Base-by-base conservation (phyloP, 1,140 invertebrate species). In the Zaprionus inermis region DNA sequence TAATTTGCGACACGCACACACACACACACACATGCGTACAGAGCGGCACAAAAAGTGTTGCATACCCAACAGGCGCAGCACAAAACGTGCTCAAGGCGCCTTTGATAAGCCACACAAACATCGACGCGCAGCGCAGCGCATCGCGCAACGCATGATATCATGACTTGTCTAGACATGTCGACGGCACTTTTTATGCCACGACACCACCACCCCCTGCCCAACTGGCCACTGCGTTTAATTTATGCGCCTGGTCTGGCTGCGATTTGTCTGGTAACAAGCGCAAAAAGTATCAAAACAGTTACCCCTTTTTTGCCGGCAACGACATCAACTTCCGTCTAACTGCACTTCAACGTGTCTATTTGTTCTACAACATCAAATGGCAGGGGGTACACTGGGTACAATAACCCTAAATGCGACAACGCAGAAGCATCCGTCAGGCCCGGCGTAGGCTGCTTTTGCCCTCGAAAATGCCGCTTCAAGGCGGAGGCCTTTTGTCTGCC, bases 401-500 rank as follows among this genome's bases (percentile, higher is more conserved):
- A 57, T 59, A 75, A 70, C 74, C 68, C 65, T 64, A 44, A 30
- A 65, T 36, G 67, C 28, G 22, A 24, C 79, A 73, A 73, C 78
- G n/a, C 0, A 49, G 44, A 18, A 66, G 36, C 59, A 79, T 81
- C 71, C 74, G 70, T 70, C 56, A 67, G 56, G 56, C 70, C 52
- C 51, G 66, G 71, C 1, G 24, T 1, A 14, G 28, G 36, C 46
- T 70, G 82, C 46, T 74, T 76, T 73, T 79, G 69, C 64, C 72
- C 82, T 76, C 71, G 66, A 84, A 58, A 81, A 68, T 72, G 78
- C 68, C 77, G 81, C 83, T 44, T 70, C 74, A 64, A 67, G 60
- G 58, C 72, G 70, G 69, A 79, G 30, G 73, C 64, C 83, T 79
- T 86, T 89, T 89, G 84, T 88, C 85, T 84, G 84, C 83, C 84